phyloP scores from a whole-genome alignment of 2,113 vertebrate genomes.

The Chionis minor region DNA sequence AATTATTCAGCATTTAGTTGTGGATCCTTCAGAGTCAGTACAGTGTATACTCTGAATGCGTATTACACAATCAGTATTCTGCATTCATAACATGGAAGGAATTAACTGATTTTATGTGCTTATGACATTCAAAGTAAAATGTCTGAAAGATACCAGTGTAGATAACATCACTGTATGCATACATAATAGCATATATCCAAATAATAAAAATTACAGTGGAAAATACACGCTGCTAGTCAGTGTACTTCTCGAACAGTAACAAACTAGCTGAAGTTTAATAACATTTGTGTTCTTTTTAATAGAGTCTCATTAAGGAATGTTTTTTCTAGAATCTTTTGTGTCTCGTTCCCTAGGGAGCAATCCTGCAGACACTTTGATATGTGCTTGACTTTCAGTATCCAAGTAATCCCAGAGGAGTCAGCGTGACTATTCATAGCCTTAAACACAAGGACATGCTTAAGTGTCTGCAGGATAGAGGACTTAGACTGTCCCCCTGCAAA shows the following conservation, averaged over 20 bases:
- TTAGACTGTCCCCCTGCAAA: background rate
- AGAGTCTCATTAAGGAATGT: background rate
- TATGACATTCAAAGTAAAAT: conserved; percentile 29
- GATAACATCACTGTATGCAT: background rate
- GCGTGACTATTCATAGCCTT: background rate
- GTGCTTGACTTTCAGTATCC: background rate
- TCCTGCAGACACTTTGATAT: background rate
- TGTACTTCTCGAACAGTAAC: background rate
- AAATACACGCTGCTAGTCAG: background rate
- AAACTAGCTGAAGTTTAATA: background rate
- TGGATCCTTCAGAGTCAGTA: background rate
- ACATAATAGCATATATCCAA: background rate
- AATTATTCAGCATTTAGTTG: conserved; percentile 52
- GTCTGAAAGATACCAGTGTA: conserved; percentile 4
- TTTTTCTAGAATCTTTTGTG: background rate
- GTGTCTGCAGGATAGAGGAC: background rate
- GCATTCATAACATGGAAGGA: conserved; percentile 7
- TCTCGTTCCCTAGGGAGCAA: background rate
- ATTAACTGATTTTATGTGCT: conserved; percentile 57
- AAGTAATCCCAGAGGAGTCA: background rate
- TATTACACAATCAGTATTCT: conserved; percentile 51
- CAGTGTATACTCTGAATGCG: background rate
- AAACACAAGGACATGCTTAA: background rate
- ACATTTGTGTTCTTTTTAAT: background rate
- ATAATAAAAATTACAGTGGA: background rate